Base-by-base conservation (phyloP, 1,140 invertebrate species). In the Lucilia sericata region DNA sequence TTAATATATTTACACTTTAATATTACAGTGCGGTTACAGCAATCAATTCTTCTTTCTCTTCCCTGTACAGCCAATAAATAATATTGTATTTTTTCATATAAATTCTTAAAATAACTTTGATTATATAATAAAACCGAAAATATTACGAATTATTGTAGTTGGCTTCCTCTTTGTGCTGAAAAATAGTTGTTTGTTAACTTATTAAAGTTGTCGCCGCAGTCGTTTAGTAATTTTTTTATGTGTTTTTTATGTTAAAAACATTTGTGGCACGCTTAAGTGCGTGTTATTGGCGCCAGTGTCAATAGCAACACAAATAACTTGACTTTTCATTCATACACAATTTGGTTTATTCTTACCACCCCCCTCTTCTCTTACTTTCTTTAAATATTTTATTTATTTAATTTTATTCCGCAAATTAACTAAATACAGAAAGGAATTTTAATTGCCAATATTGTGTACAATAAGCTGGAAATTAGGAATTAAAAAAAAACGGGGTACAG, bases 251-350 rank as follows among this genome's bases (percentile, higher is more conserved):
- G 65, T 4, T 2, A 19, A 12, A 19, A 70, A 21, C 65, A 70
- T 70, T 70, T 70, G 65, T 70, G 65, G 65, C 65, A 70, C 65
- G 65, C 65, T 19, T 70, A 70, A 70, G 65, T 70, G 65, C 65
- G 65, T 70, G 65, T 70, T 70, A 30, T 30, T 70, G 65, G 65
- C 65, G 65, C 65, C 65, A 70, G 65, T 70, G 65, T 70, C 65
- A 70, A 70, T 70, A 21, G 65, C 65, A 60, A 60, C 55, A 70
- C 65, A 70, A 70, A 70, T 25, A 70, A 13, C 17, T 55, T 55
- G 51, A 55, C 13, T 55, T 55, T 55, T 13, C 17, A 55, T 55
- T 55, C 17, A 55, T 42, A 42, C 42, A 42, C 42, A 42, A 42
- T 42, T 42, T 30, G 25, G 25, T 49, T 49, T 2, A 2, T 49